These are phyloP conservation scores for Erpobdella octoculata DNA, from an alignment of 2,888 invertebrate species.

Conservation along the genomic window DNA sequence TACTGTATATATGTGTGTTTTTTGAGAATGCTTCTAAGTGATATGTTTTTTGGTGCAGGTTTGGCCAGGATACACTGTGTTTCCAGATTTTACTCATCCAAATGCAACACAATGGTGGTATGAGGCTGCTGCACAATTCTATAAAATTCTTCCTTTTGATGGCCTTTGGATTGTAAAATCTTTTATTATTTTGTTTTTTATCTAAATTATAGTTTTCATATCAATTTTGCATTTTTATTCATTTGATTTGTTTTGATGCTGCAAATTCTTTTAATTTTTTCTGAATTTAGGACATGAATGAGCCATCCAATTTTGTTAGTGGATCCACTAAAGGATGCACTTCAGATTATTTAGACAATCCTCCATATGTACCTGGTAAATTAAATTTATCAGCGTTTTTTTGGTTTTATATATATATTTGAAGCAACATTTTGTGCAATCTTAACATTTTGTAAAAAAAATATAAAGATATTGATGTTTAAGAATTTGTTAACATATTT, in stretches of 20 bases:
- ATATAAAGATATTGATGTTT: no score
- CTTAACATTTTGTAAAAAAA: no score
- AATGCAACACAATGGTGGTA: slow-evolving; percentile 38
- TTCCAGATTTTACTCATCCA: slow-evolving; percentile 39
- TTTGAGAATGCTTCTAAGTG: no score
- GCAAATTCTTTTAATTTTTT: no score
- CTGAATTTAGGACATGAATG: slow-evolving; percentile 54
- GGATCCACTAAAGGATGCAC: slow-evolving; percentile 48
- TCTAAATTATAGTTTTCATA: no score
- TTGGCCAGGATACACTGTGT: slow-evolving; percentile 40
- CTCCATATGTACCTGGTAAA: slow-evolving; percentile 46
- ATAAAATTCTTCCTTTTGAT: slow-evolving; percentile 40
- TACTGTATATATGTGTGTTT: no score
- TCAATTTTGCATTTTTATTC: no score
- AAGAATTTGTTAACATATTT: no score
- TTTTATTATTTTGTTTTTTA: neutral
- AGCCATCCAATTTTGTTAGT: slow-evolving; percentile 48
- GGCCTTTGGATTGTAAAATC: slow-evolving; percentile 45
- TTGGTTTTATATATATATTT: no score
- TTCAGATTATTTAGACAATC: slow-evolving; percentile 41
- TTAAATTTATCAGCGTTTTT: neutral
- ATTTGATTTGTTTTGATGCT: no score
- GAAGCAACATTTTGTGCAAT: no score
- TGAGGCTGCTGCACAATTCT: slow-evolving; percentile 35
- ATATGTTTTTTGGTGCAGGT: no score